Evolutionary conservation across 2,797 vertebrate genomes (phyloP).

Genomic region (Anomalospiza imberbis): DNA sequence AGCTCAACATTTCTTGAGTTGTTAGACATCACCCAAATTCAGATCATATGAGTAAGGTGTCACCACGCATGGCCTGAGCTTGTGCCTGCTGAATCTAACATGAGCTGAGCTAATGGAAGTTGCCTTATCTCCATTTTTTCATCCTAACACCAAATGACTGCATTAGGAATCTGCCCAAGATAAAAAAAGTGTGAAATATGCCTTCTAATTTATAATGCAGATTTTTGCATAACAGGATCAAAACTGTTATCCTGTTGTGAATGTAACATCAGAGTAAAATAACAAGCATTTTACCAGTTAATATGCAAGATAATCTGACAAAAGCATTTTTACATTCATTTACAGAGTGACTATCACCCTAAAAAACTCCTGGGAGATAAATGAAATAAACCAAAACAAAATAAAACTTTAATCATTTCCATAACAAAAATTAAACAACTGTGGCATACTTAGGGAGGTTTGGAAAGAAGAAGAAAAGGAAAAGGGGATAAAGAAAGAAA

Average conservation of each 20-base stretch:
- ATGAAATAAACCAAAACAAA: slow-evolving; percentile 20
- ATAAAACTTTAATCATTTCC: slow-evolving; percentile 29
- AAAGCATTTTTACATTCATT: slow-evolving; percentile 49
- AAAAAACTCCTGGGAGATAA: slow-evolving; percentile 55
- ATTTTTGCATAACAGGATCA: slow-evolving; percentile 67
- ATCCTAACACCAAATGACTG: slow-evolving; percentile 48
- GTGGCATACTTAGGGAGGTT: slow-evolving; percentile 40
- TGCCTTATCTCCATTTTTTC: slow-evolving; percentile 35
- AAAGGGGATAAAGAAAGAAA: slow-evolving; percentile 34
- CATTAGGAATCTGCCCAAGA: slow-evolving; percentile 53
- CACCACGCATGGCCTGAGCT: background rate
- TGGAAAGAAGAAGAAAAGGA: slow-evolving; percentile 48
- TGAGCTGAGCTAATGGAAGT: background rate
- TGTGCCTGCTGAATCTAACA: background rate
- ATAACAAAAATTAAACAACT: slow-evolving; percentile 64
- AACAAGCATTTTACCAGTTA: slow-evolving; percentile 52
- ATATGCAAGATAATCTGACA: slow-evolving; percentile 48
- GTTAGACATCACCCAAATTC: background rate
- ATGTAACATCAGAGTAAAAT: slow-evolving; percentile 47
- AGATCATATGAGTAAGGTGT: background rate
- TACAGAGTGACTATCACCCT: slow-evolving; percentile 20
- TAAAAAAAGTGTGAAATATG: slow-evolving; percentile 59
- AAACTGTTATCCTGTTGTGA: slow-evolving; percentile 58
- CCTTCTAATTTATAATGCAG: slow-evolving; percentile 62
- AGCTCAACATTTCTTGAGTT: background rate